Evolutionary conservation across 2,797 vertebrate genomes (phyloP), one percentile per base, ranked within the genome.

Genomic region (Peromyscus attwateri): DNA sequence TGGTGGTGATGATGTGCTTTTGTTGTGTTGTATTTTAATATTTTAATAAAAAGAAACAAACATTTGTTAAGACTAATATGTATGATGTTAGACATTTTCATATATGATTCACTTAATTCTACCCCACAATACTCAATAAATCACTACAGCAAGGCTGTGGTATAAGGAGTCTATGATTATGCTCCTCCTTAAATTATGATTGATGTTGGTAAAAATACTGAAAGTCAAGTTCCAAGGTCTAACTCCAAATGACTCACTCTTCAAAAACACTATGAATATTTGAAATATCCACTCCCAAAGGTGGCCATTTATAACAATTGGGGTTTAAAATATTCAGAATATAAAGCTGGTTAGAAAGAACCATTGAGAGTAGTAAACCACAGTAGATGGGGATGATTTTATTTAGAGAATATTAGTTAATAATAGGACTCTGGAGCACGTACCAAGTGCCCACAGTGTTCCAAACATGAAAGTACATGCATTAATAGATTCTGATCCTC

Each of bases 51-150:
- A 95, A 11, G 8, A 91, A 89, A 27, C 46, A 87, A 94, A 92
- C 55, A 90, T 40, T 81, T 93, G 77, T 25, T 52, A 96, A 92
- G 73, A 40, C 75, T 52, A 25, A 40, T 43, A 62, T 62, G 34
- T 23, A 34, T 52, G 85, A 95, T 75, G n/a, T 6, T 83, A 80
- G 71, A 91, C 19, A 81, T 14, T 89, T 96, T 40, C 40, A 49
- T 93, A 62, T 89, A 43, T 89, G 92, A 85, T 76, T 95, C 92
- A 87, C 52, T 95, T 55, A 79, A 88, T n/a, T 89, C 55, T 64
- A 6, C 82, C 79, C 87, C 34, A 82, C 55, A 81, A 73, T 19
- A 76, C 13, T 91, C 25, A 34, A 55, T n/a, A 49, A 27, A 13
- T 79, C 40, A 71, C 46, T 55, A 52, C 27, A 81, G 79, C 17